These are phyloP conservation scores for Coelopa pilipes DNA, from an alignment of 2,888 invertebrate genomes.

Conservation along the genomic window DNA sequence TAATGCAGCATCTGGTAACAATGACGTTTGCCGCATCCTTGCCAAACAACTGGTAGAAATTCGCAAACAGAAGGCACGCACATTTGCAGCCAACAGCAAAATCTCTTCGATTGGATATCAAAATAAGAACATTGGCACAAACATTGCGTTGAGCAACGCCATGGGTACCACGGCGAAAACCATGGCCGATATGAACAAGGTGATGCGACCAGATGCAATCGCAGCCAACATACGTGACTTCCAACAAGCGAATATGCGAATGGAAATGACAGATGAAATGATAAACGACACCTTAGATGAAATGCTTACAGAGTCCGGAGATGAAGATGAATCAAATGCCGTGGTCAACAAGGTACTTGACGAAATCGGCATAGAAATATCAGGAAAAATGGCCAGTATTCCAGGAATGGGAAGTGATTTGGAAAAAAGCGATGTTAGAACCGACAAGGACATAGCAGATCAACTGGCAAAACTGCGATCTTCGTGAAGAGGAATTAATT, in stretches of 20 bases:
- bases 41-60: slow-evolving; percentile 91
- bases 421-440: slow-evolving; percentile 70
- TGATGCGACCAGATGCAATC: slow-evolving; percentile 86
- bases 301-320: slow-evolving; percentile 87
- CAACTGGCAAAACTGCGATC: slow-evolving; percentile 76
- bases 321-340: slow-evolving; percentile 88
- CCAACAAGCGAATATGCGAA: slow-evolving; percentile 83
- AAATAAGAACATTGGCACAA: slow-evolving; percentile 90
- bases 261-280: slow-evolving; percentile 97
- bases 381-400: slow-evolving; percentile 81
- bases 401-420: slow-evolving; percentile 72
- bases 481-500: slow-evolving; percentile 45
- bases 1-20: slow-evolving; percentile 87
- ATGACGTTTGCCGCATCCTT: slow-evolving; percentile 82
- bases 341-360: slow-evolving; percentile 93
- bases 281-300: slow-evolving; percentile 92
- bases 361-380: slow-evolving; percentile 95
- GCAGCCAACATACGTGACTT: slow-evolving; percentile 86
- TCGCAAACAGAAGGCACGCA: slow-evolving; percentile 87
- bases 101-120: slow-evolving; percentile 82
- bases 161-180: slow-evolving; percentile 91
- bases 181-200: slow-evolving; percentile 88
- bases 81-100: slow-evolving; percentile 84
- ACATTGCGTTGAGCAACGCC: slow-evolving; percentile 85
- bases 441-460: slow-evolving; percentile 78